phyloP scores from a whole-genome alignment of 2,113 vertebrate species.

The Rhinopomastus cyanomelas region DNA sequence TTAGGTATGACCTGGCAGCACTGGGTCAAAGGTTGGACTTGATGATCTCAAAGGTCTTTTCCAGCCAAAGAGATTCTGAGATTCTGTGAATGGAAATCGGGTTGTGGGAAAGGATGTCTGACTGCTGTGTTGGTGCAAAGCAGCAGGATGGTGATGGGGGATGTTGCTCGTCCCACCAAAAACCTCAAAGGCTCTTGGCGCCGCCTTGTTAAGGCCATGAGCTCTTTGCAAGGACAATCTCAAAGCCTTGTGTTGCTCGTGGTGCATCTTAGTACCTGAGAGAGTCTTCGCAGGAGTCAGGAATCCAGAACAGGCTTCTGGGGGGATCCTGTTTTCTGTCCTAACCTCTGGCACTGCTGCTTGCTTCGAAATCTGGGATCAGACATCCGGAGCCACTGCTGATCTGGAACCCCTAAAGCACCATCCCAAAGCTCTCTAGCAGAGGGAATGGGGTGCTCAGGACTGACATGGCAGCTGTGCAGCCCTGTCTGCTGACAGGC shows the following conservation, averaged over 20 bases:
- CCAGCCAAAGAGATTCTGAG: too few relatives aligned
- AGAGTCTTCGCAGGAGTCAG: not conserved
- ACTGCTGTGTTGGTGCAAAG: rapidly evolving
- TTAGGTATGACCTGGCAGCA: too few relatives aligned
- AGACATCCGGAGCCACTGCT: not conserved
- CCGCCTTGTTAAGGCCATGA: not conserved
- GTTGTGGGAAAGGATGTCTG: not conserved
- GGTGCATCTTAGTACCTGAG: not conserved
- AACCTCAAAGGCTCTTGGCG: not conserved
- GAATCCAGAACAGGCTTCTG: not conserved
- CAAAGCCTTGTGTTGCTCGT: not conserved
- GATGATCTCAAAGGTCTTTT: too few relatives aligned
- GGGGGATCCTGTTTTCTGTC: not conserved
- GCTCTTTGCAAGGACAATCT: not conserved
- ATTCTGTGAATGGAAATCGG: rapidly evolving
- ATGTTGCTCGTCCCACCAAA: not conserved
- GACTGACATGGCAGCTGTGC: rapidly evolving
- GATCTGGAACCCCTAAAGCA: not conserved
- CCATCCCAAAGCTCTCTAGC: not conserved
- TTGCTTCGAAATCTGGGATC: not conserved
- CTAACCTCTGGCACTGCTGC: not conserved
- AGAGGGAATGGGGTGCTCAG: not conserved
- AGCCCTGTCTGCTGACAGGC: not conserved
- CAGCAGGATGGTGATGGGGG: not conserved
- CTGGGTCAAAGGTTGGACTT: too few relatives aligned